These are phyloP conservation scores for Galago senegalensis DNA, from an alignment of 2,797 vertebrate genomes.

Conservation along the genomic window DNA sequence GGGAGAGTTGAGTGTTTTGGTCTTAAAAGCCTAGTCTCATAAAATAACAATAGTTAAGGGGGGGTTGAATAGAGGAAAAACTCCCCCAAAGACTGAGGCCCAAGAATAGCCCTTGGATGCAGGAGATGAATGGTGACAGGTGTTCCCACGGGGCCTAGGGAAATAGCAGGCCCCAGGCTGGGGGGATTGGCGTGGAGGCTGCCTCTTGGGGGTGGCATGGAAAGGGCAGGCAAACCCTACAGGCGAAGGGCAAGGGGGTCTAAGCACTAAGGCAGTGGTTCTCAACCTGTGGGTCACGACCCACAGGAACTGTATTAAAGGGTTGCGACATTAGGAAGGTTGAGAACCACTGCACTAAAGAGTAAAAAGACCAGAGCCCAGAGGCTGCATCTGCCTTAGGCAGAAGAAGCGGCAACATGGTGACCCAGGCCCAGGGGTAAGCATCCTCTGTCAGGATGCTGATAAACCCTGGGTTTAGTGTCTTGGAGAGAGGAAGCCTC, in stretches of 20 bases:
- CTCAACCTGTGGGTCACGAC: no score
- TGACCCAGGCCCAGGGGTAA: not conserved
- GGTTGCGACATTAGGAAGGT: no score
- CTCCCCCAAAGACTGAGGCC: not conserved
- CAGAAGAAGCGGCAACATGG: not conserved
- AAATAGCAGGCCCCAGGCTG: not conserved
- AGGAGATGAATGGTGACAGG: not conserved
- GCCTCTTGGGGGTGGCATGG: not conserved
- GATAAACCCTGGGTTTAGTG: not conserved
- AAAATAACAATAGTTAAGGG: conserved; percentile 49
- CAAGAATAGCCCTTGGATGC: not conserved
- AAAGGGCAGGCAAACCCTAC: not conserved
- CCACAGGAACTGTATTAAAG: no score
- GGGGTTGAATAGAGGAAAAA: not conserved
- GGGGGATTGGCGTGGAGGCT: not conserved
- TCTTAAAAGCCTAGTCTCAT: conserved; percentile 62
- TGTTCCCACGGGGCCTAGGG: not conserved
- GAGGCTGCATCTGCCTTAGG: not conserved
- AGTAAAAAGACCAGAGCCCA: not conserved
- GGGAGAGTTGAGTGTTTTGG: not conserved
- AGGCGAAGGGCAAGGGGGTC: not conserved
- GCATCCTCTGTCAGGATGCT: not conserved
- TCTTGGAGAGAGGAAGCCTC: not conserved
- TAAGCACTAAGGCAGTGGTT: not conserved
- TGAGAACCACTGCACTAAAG: no score